A percentile compares a stretch with the other conserved stretches of the same genome.
Conservation (phyloP, 2,113 vertebrate genomes). For the Lates calcarifer region DNA sequence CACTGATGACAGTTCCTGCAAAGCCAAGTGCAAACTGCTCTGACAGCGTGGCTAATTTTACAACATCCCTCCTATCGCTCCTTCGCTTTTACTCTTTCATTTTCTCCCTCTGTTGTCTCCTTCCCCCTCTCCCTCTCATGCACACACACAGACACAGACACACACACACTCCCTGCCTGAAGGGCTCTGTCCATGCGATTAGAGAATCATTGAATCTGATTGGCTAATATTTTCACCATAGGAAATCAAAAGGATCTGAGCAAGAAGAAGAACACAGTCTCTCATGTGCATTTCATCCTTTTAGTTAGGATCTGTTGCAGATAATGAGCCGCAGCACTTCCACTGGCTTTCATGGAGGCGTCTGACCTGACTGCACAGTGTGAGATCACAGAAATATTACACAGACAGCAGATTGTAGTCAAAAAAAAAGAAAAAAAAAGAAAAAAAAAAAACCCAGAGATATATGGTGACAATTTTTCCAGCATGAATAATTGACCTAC, state of each 20-base stretch:
- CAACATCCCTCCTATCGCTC: constrained; percentile 61
- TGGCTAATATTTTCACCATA: constrained; percentile 59
- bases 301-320: constrained; percentile 64
- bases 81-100: constrained; percentile 64
- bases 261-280: constrained; percentile 38
- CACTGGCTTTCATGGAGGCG: not conserved
- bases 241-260: constrained; percentile 74
- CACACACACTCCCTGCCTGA: constrained; percentile 50
- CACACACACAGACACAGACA: constrained; percentile 21
- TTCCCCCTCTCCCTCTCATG: not conserved
- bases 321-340: constrained; percentile 23
- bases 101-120: constrained; percentile 50
- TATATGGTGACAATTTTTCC: not conserved
- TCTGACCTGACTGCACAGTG: constrained; percentile 17
- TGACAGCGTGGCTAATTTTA: constrained; percentile 90
- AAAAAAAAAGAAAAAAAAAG: too few relatives aligned
- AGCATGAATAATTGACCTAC: not conserved
- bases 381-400: not conserved
- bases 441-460: not conserved
- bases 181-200: constrained; percentile 65
- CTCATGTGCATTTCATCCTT: constrained; percentile 54
- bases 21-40: constrained; percentile 87
- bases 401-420: not conserved
- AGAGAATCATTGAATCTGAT: constrained; percentile 59
- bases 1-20: constrained; percentile 87